These are phyloP conservation scores for Acrobasis consociella DNA, from an alignment of 2,888 invertebrate genomes.

Conservation along the genomic window DNA sequence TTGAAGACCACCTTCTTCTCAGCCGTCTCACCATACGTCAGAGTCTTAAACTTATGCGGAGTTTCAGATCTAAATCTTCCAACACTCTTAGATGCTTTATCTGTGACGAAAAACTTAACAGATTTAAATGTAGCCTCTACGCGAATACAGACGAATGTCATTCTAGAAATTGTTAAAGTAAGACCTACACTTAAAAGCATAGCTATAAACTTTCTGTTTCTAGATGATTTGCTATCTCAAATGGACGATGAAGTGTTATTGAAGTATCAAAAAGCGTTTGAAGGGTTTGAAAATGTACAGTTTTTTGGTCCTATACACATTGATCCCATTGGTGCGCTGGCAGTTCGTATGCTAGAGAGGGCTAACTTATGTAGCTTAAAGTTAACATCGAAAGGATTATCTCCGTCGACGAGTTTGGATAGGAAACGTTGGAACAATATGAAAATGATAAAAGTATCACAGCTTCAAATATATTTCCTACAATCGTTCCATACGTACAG, in stretches of 20 bases:
- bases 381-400: background rate
- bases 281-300: background rate
- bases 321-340: background rate
- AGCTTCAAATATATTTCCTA: background rate
- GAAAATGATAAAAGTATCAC: background rate
- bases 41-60: background rate
- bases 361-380: background rate
- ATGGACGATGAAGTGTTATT: background rate
- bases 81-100: background rate
- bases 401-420: too few species aligned
- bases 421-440: background rate
- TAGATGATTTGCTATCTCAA: background rate
- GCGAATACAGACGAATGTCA: background rate
- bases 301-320: background rate
- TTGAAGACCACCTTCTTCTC: background rate
- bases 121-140: background rate
- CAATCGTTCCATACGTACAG: background rate
- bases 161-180: background rate
- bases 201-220: background rate
- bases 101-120: background rate
- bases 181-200: background rate
- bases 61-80: background rate
- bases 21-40: background rate
- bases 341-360: background rate
- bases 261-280: background rate